Evolutionary conservation across 2,113 vertebrate genomes (phyloP).

Genomic region (Todiramphus saurophagus): DNA sequence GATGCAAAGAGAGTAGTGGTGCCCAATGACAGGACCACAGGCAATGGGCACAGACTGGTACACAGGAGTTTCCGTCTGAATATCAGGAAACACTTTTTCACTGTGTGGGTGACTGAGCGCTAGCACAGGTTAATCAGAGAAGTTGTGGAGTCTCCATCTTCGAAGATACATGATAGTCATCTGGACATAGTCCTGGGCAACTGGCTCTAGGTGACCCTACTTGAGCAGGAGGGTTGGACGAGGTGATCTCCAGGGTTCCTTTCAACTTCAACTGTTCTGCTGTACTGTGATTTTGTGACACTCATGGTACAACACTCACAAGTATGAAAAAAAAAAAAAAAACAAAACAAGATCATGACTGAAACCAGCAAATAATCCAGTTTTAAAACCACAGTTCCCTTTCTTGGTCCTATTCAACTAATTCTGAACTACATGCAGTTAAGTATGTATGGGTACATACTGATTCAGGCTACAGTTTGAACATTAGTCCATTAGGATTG

Average conservation of each 20-base stretch:
- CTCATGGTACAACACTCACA: background rate
- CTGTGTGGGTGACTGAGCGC: background rate
- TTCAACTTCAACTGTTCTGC: background rate
- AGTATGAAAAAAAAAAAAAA: background rate
- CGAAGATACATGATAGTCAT: background rate
- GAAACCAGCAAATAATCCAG: background rate
- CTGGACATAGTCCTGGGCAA: background rate
- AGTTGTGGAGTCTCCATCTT: background rate
- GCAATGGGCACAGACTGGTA: background rate
- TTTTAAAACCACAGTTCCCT: background rate
- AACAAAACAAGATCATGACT: background rate
- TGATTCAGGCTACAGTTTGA: background rate
- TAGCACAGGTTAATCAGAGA: background rate
- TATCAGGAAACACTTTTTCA: background rate
- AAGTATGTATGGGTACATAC: background rate
- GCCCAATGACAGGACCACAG: background rate
- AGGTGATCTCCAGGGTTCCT: background rate
- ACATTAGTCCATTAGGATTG: background rate
- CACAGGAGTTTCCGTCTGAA: background rate
- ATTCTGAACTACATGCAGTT: background rate
- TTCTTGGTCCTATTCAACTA: background rate
- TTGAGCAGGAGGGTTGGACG: background rate
- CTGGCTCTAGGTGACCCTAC: too few relatives aligned
- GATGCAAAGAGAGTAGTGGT: background rate
- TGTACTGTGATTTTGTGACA: background rate